These are phyloP conservation scores for Solenopsis invicta DNA, from an alignment of 1,140 invertebrate genomes.

Conservation along the genomic window DNA sequence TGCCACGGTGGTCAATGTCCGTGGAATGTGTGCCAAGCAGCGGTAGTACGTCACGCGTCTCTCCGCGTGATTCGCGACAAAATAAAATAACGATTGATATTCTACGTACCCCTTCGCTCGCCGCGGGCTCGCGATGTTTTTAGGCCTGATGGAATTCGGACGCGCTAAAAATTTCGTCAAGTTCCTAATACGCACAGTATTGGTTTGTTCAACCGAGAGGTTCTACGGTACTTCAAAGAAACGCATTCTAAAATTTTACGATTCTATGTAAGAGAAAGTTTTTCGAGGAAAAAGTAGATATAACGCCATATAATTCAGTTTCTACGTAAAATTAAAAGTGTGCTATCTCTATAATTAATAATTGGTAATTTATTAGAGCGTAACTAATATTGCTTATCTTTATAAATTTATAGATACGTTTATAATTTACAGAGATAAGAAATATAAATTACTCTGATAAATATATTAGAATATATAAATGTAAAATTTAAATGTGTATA, in stretches of 20 bases:
- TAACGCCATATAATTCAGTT: not conserved
- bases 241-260: not conserved
- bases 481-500: not conserved
- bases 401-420: not conserved
- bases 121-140: slow-evolving; percentile 31
- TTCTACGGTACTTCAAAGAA: not conserved
- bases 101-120: slow-evolving; percentile 28
- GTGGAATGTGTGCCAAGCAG: slow-evolving; percentile 70
- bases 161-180: slow-evolving; percentile 9
- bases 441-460: not conserved
- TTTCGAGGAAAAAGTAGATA: not conserved
- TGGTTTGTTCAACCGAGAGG: not conserved
- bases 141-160: slow-evolving; percentile 37
- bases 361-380: not conserved
- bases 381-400: not conserved
- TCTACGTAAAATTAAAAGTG: not conserved
- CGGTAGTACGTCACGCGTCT: slow-evolving; percentile 60
- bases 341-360: not conserved
- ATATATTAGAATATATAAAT: no score
- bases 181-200: not conserved
- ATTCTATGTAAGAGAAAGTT: not conserved
- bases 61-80: slow-evolving; percentile 66
- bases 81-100: slow-evolving; percentile 68
- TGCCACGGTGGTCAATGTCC: slow-evolving; percentile 64
- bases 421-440: not conserved